Evolutionary conservation across 2,113 vertebrate species (phyloP).

Genomic region (Cyrtonyx montezumae): DNA sequence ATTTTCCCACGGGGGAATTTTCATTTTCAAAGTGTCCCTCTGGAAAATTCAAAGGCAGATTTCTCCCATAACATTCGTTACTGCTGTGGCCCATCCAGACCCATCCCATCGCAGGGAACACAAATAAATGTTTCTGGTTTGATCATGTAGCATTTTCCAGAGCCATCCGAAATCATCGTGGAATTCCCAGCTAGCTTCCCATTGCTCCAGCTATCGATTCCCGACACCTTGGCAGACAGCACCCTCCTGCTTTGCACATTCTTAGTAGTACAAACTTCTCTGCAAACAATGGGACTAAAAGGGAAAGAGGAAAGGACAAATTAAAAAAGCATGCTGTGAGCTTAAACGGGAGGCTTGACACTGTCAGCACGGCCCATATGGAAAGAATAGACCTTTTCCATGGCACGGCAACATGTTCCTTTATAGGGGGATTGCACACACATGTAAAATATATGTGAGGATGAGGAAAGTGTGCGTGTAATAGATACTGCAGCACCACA

Average conservation of each 20-base stretch:
- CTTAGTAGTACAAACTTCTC: not conserved
- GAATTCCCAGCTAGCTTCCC: not conserved
- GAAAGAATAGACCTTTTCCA: conserved; percentile 41
- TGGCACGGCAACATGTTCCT: not conserved
- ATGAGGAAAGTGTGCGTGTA: not conserved
- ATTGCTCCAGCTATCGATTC: not conserved
- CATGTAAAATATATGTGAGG: not conserved
- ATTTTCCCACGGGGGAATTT: not conserved
- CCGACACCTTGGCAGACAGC: not conserved
- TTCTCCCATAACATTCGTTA: not conserved
- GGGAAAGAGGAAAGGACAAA: conserved; percentile 35
- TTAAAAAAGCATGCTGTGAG: conserved; percentile 41
- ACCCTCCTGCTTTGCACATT: conserved; percentile 1
- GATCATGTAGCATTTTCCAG: not conserved
- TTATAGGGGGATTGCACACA: not conserved
- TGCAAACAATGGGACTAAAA: not conserved
- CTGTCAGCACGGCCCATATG: conserved; percentile 20
- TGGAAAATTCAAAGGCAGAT: not conserved
- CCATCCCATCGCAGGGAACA: not conserved
- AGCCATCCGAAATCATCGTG: not conserved
- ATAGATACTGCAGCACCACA: not conserved
- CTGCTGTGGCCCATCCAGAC: not conserved
- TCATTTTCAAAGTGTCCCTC: not conserved
- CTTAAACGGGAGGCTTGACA: not conserved
- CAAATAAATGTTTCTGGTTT: not conserved